Base-by-base conservation (phyloP, 1,140 invertebrate species). In the Drosophila elegans region DNA sequence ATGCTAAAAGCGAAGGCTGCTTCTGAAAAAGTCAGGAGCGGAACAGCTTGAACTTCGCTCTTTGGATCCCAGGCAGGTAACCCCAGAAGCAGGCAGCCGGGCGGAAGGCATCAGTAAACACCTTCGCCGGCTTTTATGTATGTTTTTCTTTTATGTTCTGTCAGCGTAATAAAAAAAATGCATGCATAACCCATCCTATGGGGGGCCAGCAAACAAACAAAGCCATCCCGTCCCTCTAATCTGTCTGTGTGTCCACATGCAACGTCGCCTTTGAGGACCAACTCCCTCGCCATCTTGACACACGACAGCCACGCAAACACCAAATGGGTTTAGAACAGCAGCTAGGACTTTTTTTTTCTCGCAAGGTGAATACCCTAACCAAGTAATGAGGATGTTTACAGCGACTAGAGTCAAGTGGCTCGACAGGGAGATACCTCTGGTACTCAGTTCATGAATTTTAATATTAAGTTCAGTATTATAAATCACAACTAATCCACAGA, bases 71-170 rank as follows among this genome's bases (percentile, higher is more conserved):
- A 21, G 16, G 16, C 16, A 46, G 34, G 69, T 39, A 52, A 53
- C 41, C 44, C 29, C 56, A 38, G 34, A 41, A 38, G 45, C 34
- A 66, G 69, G 74, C 69, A 86, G 61, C 64, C 67, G 61, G 69
- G 78, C 83, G 66, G 63, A 86, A 88, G 61, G 78, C 82, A 77
- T 85, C 82, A 71, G 82, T 75, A 85, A 85, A 85, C 82, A 86
- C 83, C 78, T 86, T 76, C 61, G 71, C 71, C 78, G 82, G 78
- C 82, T 86, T 86, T 85, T 85, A 85, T 85, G 69, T 86, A 75
- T 72, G 77, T 82, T 78, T 74, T 72, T 73, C 81, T 80, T 84
- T 85, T 85, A 84, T 84, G 81, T 84, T 61, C 79, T 85, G 77
- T 84, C 81, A 84, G 81, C 77, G 75, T 84, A 84, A 67, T 51